phyloP scores from a whole-genome alignment of 2,797 vertebrate genomes.

The Pangasius macronema region DNA sequence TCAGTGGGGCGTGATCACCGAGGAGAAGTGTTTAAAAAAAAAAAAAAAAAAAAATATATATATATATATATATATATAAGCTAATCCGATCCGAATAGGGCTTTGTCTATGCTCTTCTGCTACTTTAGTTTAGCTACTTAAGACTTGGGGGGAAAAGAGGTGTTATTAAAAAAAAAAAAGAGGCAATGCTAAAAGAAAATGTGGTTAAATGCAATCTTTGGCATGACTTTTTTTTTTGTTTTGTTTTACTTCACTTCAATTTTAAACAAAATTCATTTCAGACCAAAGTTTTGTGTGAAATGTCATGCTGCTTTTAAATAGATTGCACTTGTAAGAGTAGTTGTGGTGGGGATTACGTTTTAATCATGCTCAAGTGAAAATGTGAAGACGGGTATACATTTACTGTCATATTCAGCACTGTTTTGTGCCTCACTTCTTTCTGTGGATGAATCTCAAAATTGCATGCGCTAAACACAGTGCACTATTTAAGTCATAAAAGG shows the following conservation, averaged over 20 bases:
- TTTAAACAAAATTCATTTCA: background rate
- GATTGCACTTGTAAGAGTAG: background rate
- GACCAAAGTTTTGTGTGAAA: background rate
- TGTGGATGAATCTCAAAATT: background rate
- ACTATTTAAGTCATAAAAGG: background rate
- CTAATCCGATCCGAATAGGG: background rate
- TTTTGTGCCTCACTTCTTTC: background rate
- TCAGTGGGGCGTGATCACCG: background rate
- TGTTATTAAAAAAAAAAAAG: too few relatives aligned
- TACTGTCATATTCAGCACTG: background rate
- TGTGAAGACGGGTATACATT: background rate
- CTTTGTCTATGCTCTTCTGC: background rate
- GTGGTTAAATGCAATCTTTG: background rate
- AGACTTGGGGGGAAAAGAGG: too few relatives aligned
- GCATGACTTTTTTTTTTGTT: background rate
- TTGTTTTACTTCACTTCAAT: background rate
- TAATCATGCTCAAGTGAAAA: background rate
- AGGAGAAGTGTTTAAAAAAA: background rate
- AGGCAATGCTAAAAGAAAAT: background rate
- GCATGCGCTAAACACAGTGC: background rate
- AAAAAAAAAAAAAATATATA: too few relatives aligned
- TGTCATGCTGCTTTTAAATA: background rate
- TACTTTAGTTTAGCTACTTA: background rate
- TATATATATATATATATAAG: too few relatives aligned
- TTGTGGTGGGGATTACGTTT: background rate